Evolutionary conservation across 2,797 vertebrate genomes (phyloP), one percentile per base, ranked within the genome.

Genomic region (Falco naumanni): DNA sequence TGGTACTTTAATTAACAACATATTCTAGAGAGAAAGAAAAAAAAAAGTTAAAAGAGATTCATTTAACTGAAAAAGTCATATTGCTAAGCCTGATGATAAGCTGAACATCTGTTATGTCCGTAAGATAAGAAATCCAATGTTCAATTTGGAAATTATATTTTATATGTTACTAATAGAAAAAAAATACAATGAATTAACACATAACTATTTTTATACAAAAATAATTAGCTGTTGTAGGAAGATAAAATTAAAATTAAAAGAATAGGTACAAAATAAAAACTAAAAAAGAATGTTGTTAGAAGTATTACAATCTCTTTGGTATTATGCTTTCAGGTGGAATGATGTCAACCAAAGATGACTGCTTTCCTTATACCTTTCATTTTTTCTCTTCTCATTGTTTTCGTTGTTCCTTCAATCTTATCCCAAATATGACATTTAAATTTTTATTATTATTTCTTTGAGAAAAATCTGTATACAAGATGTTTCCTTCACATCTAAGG

Each of bases 121-220:
- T 70, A 86, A 91, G 41, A 71, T 60, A 90, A 89, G 39, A 90
- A 93, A 86, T 63, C 15, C 71, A 61, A 82, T 10, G 47, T 0
- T 77, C 82, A 88, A 78, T 68, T 78, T 66, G 10, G 65, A 39
- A 93, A 89, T 81, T 53, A 75, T 19, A 45, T 15, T 92, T 96
- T 84, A 47, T 51, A 37, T 47, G n/a, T 72, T 75, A 83, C 20
- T 63, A 43, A 59, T 18, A 71, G 34, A 13, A 77, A 78, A 93
- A 69, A 29, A 63, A 48, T 47, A 7, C 6, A 45, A 37, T 47
- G 4, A 60, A 53, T 41, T 71, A 69, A 80, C 8, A 76, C 4
- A 50, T 24, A 43, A 21, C 12, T 54, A 21, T 41, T 90, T 91
- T 70, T 71, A 34, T 26, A 56, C 14, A 37, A 66, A 71, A 29